Conservation (phyloP, 2,113 vertebrate genomes). For the Eupsittula cactorum region DNA sequence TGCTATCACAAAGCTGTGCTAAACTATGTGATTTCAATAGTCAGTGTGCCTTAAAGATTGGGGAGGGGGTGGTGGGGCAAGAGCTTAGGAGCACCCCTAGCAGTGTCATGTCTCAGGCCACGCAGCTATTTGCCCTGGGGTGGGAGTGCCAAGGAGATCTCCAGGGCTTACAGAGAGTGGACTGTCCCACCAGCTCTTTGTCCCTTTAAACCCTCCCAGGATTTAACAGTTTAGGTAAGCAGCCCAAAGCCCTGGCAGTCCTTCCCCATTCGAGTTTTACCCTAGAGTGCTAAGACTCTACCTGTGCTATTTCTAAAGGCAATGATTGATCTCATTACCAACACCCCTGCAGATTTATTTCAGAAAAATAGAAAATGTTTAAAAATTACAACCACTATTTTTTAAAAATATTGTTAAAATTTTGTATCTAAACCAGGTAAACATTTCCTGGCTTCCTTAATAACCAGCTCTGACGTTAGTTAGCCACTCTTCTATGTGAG, state of each 20-base stretch:
- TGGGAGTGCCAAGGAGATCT: not conserved
- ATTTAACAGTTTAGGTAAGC: not conserved
- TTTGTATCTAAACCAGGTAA: not conserved
- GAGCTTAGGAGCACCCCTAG: not conserved
- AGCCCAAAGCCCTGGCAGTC: not conserved
- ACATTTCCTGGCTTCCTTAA: not conserved
- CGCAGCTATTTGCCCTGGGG: not conserved
- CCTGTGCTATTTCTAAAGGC: not conserved
- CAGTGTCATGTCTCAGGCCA: not conserved
- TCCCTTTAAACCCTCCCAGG: not conserved
- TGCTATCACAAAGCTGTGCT: not conserved
- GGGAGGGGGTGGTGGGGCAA: not conserved
- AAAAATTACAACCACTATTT: not conserved
- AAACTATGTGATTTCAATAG: not conserved
- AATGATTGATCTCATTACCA: not conserved
- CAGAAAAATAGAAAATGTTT: not conserved
- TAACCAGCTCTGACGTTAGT: not conserved
- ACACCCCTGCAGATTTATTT: not conserved
- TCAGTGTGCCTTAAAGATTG: not conserved
- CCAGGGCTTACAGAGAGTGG: not conserved
- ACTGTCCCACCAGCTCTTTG: not conserved
- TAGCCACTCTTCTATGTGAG: not conserved
- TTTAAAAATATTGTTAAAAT: not conserved
- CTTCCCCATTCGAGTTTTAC: not conserved
- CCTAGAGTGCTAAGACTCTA: not conserved